Evolutionary conservation across 2,113 vertebrate genomes (phyloP), one percentile per base, ranked within the genome.

Genomic region (Phaethornis superciliosus): DNA sequence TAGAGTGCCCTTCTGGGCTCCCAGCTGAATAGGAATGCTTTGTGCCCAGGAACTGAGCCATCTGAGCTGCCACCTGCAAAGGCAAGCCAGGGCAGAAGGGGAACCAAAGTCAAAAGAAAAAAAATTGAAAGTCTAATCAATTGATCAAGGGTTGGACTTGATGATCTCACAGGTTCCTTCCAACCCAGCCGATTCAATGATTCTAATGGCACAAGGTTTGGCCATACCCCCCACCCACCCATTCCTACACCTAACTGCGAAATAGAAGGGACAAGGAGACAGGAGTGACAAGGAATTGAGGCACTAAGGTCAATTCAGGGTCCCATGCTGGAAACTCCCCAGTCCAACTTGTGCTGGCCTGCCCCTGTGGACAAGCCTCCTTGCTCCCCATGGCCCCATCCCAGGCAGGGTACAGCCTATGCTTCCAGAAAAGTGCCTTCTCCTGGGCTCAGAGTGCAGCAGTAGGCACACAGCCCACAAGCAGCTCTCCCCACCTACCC

Each of bases 31-130:
- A 68, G 52, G 55, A 77, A 90, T 3, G 4, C 56, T 60, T 81
- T 56, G 42, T 56, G 64, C 77, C 59, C 59, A 90, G 72, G 21
- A 84, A 81, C 13, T 78, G 65, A 65, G 80, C 42, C 86, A 83
- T 89, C 83, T 83, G 55, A 95, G 76, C 71, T 70, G 71, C 71
- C 86, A 88, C 68, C 83, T 94, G 80, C 60, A 64, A 84, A 56
- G 81, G 87, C 54, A 87, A 89, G 44, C 12, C 54, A 86, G 87
- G 81, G 30, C 70, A 89, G 52, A 78, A 69, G 7, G 40, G n/a
- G 7, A 78, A 86, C 20, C 0, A 0, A 75, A 74, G 42, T 67
- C 56, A 89, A 75, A 33, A 71, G 54, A 27, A 59, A 32, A 84
- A 10, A 78, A 63, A 60, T 10, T 26, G 23, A 84, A 94, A 90